Conservation (phyloP, 1,140 invertebrate species). For the Sitophilus oryzae region DNA sequence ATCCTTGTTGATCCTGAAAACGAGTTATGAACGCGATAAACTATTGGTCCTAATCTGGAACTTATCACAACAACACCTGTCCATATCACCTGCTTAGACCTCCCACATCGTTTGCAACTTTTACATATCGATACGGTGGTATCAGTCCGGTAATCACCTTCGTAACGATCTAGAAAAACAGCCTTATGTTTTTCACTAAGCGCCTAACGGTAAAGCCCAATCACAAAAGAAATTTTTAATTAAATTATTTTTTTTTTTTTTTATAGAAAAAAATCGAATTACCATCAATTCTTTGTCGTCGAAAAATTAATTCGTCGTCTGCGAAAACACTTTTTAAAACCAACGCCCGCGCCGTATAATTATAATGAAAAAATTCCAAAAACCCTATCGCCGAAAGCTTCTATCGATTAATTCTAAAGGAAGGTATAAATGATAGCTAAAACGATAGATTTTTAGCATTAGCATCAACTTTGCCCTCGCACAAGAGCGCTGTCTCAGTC, state of each 20-base stretch:
- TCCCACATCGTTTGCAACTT: neutral
- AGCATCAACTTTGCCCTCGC: slow-evolving; percentile 22
- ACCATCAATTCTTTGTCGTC: slow-evolving; percentile 3
- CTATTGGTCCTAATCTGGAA: too few species aligned
- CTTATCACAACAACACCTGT: neutral
- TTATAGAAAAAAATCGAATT: slow-evolving; percentile 4
- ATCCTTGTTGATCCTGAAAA: too few species aligned
- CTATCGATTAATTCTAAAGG: slow-evolving; percentile 29
- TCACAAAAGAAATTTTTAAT: slow-evolving; percentile 1
- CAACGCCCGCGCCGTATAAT: slow-evolving; percentile 11
- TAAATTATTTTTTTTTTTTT: too few species aligned
- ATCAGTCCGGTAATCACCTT: neutral
- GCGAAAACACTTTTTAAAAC: slow-evolving; percentile 5
- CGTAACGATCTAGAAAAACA: too few species aligned
- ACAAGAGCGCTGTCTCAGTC: neutral
- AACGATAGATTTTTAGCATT: slow-evolving; percentile 34
- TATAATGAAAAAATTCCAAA: slow-evolving; percentile 25
- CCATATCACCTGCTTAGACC: neutral
- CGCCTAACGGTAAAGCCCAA: neutral
- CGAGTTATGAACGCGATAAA: too few species aligned
- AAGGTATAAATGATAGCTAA: slow-evolving; percentile 31
- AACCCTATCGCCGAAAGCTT: slow-evolving; percentile 22
- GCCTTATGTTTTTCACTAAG: neutral
- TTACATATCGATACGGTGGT: neutral
- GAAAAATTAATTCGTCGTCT: neutral